Percentiles rank a stretch among this genome's conserved stretches.
Evolutionary conservation across 2,797 vertebrate species (phyloP).

Genomic region (Sebastiscus tertius): DNA sequence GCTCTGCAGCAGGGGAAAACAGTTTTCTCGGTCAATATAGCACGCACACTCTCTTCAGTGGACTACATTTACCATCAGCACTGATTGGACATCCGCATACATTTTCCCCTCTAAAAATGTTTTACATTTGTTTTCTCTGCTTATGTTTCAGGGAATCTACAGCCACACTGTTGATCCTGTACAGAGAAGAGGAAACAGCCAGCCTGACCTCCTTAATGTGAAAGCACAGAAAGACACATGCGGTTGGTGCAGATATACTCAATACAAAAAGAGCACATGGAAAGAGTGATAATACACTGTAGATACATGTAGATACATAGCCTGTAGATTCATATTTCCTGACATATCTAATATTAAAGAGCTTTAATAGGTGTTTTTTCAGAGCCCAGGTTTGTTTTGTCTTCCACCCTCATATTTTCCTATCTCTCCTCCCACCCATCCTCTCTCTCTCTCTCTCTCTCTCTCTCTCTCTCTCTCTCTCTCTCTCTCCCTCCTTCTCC

Average conservation of each 20-base stretch:
- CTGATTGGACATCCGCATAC: too few relatives aligned
- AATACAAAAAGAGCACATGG: constrained; percentile 2
- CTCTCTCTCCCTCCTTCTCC: background rate
- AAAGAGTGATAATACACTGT: background rate
- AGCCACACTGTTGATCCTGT: constrained; percentile 52
- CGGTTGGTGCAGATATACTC: constrained; percentile 54
- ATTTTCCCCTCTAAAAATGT: background rate
- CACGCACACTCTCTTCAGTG: too few relatives aligned
- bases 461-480: constrained; percentile 2
- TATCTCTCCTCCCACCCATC: constrained; percentile 21
- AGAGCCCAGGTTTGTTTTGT: constrained; percentile 10
- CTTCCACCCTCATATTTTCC: constrained; percentile 25
- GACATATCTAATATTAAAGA: constrained; percentile 32
- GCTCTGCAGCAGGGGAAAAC: too few relatives aligned
- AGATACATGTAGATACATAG: background rate
- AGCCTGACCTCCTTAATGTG: constrained; percentile 67
- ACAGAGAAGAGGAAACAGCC: constrained; percentile 62
- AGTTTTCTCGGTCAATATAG: too few relatives aligned
- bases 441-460: background rate
- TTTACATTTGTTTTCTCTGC: background rate
- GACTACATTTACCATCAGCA: too few relatives aligned
- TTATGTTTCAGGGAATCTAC: constrained; percentile 69
- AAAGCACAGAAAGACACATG: constrained; percentile 67
- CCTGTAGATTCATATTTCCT: constrained; percentile 18
- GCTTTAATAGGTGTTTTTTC: constrained; percentile 18